Base-by-base conservation (phyloP, 2,797 vertebrate genomes). In the Schizopygopsis malacanthus region DNA sequence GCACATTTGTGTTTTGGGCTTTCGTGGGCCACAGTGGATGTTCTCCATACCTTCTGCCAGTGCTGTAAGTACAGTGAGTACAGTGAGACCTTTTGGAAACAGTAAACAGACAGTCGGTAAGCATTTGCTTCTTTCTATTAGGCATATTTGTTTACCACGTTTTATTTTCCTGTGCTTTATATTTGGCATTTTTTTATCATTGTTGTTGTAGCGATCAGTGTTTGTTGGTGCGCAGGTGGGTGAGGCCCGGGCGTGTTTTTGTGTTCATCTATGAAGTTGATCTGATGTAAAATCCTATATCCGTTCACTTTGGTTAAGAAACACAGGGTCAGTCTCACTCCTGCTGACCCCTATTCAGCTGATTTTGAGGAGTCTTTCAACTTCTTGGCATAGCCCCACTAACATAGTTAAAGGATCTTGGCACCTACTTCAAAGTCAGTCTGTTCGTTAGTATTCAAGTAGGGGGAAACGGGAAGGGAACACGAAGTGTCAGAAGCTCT, bases 361-460 rank as follows among this genome's bases (percentile, higher is more conserved):
- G 85, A 88, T 91, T 94, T 90, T 90, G 90, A 89, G 77, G 56
- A 80, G 45, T 81, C 45, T 79, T 87, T 86, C 65, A 81, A 86
- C 78, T 79, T 86, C 77, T 85, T 86, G 84, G 79, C 77, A 70
- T 85, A 69, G 76, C 73, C 72, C 85, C 50, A 88, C 63, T 82
- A 84, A 90, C 85, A 83, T 61, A 85, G 91, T 93, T 94, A 91
- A 95, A 90, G 87, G 90, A 94, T 95, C 91, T 95, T 95, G 95
- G 95, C 94, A 93, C 90, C 90, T 92, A 92, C 95, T 94, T 94
- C 93, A 93, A 94, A 95, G 94, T 94, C 93, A 94, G 94, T 94
- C 94, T 94, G 92, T 95, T 96, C 93, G 95, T 96, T 97, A 95
- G 94, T 93, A 95, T 96, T 96, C 94, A 95, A 86, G 82, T 43